Conservation (phyloP, 2,888 invertebrate genomes). For the Polyommatus icarus region DNA sequence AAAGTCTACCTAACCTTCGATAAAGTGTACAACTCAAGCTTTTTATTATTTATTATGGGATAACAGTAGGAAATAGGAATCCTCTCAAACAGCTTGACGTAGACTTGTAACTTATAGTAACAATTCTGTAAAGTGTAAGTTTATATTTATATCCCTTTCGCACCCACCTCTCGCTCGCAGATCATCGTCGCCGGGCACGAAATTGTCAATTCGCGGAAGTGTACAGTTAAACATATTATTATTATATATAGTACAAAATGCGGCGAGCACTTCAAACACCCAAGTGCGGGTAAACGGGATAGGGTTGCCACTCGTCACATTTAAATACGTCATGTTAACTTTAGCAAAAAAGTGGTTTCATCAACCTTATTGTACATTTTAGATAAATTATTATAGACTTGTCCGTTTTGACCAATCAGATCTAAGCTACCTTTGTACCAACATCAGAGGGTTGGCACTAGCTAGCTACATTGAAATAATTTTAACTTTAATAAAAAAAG, state of each 20-base stretch:
- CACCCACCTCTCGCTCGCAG: neutral
- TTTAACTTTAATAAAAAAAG: too few species aligned
- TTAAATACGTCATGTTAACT: neutral
- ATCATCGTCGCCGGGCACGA: neutral
- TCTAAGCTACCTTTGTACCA: too few species aligned
- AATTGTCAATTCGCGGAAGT: constrained; percentile 21
- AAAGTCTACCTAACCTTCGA: too few species aligned
- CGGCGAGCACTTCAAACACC: neutral
- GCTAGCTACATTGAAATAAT: too few species aligned
- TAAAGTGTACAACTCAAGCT: too few species aligned
- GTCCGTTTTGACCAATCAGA: too few species aligned
- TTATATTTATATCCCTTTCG: neutral
- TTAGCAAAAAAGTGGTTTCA: neutral
- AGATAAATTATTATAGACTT: too few species aligned
- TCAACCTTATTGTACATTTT: neutral
- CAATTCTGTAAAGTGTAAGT: neutral
- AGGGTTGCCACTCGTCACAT: neutral
- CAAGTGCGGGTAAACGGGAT: neutral
- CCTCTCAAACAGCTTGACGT: too few species aligned
- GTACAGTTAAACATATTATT: constrained; percentile 1
- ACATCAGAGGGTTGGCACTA: too few species aligned
- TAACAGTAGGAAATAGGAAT: too few species aligned
- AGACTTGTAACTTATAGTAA: neutral
- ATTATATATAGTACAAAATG: neutral
- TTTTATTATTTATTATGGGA: too few species aligned